Percentiles rank a stretch among this genome's conserved stretches.
These are phyloP conservation scores for Ornithoptera priamus DNA, from an alignment of 2,888 invertebrate species.

Conservation along the genomic window DNA sequence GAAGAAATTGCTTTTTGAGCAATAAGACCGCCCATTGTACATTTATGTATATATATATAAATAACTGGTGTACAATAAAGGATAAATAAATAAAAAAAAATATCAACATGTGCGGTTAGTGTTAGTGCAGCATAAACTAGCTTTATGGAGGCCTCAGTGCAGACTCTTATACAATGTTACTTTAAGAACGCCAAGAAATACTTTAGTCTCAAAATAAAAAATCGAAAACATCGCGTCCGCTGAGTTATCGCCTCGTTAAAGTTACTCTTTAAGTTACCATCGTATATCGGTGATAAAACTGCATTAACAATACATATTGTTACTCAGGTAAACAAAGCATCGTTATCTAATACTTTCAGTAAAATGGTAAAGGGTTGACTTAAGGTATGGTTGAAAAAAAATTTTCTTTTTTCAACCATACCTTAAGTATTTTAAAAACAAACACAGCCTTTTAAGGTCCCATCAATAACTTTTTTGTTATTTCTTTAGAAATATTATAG, in stretches of 20 bases:
- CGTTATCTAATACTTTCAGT: conserved; percentile 2
- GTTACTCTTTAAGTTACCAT: background rate
- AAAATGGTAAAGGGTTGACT: background rate
- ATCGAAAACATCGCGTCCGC: background rate
- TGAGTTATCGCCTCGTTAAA: background rate
- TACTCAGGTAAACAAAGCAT: background rate
- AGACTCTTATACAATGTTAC: background rate
- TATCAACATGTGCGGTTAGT: no score
- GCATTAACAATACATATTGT: conserved; percentile 14
- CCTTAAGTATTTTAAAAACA: no score
- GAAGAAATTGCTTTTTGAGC: no score
- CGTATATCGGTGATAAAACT: conserved; percentile 2
- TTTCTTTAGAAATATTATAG: no score
- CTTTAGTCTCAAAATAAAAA: background rate
- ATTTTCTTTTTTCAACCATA: background rate
- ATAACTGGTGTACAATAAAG: no score
- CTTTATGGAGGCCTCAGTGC: background rate
- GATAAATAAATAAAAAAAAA: no score
- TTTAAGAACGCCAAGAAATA: background rate
- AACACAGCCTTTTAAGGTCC: no score
- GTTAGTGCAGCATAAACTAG: no score
- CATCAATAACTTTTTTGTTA: no score
- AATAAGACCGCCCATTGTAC: no score
- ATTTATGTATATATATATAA: no score
- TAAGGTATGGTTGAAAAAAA: no score